These are phyloP conservation scores for Acropora tenuis DNA, from an alignment of 64 coral and sea anemone species.

Conservation along the genomic window DNA sequence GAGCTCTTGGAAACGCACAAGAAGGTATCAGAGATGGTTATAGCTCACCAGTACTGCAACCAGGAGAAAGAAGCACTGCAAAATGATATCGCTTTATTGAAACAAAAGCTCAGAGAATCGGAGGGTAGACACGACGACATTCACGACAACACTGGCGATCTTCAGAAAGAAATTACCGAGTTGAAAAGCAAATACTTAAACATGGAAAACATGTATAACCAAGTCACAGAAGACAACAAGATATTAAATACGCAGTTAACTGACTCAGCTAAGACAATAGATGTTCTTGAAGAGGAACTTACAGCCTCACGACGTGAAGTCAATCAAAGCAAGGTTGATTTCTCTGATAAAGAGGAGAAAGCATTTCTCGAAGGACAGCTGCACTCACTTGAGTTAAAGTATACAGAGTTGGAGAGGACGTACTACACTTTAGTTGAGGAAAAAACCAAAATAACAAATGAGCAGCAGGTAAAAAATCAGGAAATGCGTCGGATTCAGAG, in stretches of 20 bases:
- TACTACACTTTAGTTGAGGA: constrained; percentile 27
- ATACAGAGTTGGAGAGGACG: constrained; percentile 4
- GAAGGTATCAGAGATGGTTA: constrained; percentile 51
- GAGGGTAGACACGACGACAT: constrained; percentile 25
- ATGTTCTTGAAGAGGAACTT: not conserved
- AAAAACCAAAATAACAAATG: constrained; percentile 7
- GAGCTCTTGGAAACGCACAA: constrained; percentile 60
- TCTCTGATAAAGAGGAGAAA: not conserved
- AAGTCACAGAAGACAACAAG: constrained; percentile 56
- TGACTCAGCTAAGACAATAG: constrained; percentile 50
- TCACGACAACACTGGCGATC: constrained; percentile 34
- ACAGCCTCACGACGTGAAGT: constrained; percentile 27
- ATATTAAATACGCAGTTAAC: constrained; percentile 40
- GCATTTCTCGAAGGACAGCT: constrained; percentile 11
- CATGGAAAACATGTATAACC: constrained; percentile 58
- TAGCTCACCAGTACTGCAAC: constrained; percentile 54
- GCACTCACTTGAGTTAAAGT: not conserved
- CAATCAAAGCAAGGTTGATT: constrained; percentile 24
- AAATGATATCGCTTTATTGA: constrained; percentile 58
- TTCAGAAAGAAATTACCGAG: constrained; percentile 60
- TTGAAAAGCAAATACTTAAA: constrained; percentile 53
- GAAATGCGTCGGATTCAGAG: constrained; percentile 5
- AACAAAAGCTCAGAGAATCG: constrained; percentile 37
- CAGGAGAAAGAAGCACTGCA: constrained; percentile 72
- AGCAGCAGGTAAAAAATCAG: constrained; percentile 7